Evolutionary conservation across 2,113 vertebrate genomes (phyloP).

Genomic region (Ictidomys tridecemlineatus): DNA sequence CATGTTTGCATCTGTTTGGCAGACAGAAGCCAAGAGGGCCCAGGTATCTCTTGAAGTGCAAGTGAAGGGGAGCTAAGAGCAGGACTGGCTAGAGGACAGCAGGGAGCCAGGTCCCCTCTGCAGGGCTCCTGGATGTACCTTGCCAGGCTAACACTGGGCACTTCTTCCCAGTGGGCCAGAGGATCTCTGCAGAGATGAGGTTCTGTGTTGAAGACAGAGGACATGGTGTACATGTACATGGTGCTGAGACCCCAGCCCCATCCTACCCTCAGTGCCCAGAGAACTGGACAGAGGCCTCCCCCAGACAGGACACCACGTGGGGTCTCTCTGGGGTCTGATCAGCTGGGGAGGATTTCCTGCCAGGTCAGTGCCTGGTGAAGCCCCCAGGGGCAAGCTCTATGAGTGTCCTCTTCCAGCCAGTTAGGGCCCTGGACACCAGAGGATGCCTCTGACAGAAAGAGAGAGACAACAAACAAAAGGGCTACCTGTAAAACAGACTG

Average conservation of each 20-base stretch:
- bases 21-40: not conserved
- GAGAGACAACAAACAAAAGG: not conserved
- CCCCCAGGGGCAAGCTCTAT: no score
- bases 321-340: no score
- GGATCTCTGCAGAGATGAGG: not conserved
- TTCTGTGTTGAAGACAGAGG: not conserved
- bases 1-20: not conserved
- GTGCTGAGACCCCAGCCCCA: not conserved
- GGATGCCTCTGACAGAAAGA: no score
- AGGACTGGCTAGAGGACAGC: not conserved
- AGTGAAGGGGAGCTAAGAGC: not conserved
- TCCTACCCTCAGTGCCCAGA: not conserved
- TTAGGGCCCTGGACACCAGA: no score
- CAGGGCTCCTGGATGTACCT: not conserved
- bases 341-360: no score
- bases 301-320: not conserved
- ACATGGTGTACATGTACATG: no score
- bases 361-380: no score
- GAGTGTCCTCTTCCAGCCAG: not conserved
- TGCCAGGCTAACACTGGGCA: not conserved
- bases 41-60: no score
- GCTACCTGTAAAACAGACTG: not conserved
- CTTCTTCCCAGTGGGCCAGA: not conserved
- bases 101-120: not conserved
- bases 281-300: not conserved